Base-by-base conservation (phyloP, 2,888 invertebrate genomes). In the Drosophila tanythrix region DNA sequence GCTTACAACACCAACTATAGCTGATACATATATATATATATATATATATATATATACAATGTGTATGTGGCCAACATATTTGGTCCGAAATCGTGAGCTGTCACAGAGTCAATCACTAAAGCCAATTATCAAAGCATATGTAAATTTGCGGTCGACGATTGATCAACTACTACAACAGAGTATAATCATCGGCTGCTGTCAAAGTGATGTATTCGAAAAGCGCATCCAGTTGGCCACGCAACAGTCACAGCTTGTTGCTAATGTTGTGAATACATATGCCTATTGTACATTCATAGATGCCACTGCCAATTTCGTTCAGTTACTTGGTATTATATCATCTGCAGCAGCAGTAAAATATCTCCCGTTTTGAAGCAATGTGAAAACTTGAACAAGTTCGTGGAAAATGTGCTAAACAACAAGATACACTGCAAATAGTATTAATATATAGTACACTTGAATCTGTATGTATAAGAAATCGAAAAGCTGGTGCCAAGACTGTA, bases 391-490 rank as follows among this genome's bases (percentile, higher is more conserved):
- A 69, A 79, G 79, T 72, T 84, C 66, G 75, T 53, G 62, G 57
- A 59, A 62, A 87, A 89, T 62, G 89, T 82, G 86, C 89, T 86
- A 86, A 86, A 77, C 36, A 73, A 29, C 57, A 71, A 71, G 35
- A 64, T 64, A 76, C 58, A 76, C 72, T 63, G 25, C 33, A 40
- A 38, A 18, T 15, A 46, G 21, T 25, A 25, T 2, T 46, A 25
- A 46, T 13, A 21, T 18, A 15, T 36, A 18, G 27, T 38, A 48
- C 48, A 38, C 15, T 6, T n/a, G 18, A 48, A 71, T 51, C 61
- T 29, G 13, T 52, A 13, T 36, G 18, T 63, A 46, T 61, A 52
- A 38, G 29, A 51, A 71, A 72, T 73, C 55, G 62, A 74, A 62
- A 64, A 35, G 48, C 40, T 52, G 48, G 56, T 36, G 13, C 52